Conservation (phyloP, 2,113 vertebrate species). For the Carollia perspicillata region DNA sequence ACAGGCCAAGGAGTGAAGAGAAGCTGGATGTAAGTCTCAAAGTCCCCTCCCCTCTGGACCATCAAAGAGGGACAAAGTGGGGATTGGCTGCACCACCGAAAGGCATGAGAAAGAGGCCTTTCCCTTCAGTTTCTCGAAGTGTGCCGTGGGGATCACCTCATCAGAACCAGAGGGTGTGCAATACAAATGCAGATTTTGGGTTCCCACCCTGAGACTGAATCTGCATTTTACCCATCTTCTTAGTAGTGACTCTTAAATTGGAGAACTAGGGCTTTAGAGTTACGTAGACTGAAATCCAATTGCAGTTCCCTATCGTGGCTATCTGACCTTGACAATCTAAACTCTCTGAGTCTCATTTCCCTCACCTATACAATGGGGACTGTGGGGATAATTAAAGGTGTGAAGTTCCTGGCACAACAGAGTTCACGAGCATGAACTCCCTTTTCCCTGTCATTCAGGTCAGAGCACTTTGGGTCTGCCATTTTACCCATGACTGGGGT, state of each 20-base stretch:
- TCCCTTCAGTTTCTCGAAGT: background rate
- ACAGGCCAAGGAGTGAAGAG: background rate
- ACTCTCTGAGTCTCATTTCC: background rate
- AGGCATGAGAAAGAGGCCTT: background rate
- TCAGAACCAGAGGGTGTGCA: background rate
- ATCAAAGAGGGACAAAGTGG: background rate
- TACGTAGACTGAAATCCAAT: background rate
- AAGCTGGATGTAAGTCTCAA: background rate
- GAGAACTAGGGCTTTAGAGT: background rate
- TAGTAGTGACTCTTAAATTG: background rate
- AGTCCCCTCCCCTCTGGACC: background rate
- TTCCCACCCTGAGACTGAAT: background rate
- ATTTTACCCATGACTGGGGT: background rate
- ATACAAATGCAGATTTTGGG: background rate
- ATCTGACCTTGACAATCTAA: background rate
- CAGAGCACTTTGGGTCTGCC: background rate
- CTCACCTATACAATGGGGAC: background rate
- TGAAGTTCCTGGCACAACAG: background rate
- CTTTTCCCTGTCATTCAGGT: background rate
- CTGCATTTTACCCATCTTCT: background rate
- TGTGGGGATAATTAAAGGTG: background rate
- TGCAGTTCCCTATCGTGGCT: background rate
- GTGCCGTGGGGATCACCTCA: background rate
- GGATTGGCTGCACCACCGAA: background rate
- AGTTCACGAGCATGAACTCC: background rate